phyloP scores from a whole-genome alignment of 2,797 vertebrate species.

The Oceanodroma leucorhoa region DNA sequence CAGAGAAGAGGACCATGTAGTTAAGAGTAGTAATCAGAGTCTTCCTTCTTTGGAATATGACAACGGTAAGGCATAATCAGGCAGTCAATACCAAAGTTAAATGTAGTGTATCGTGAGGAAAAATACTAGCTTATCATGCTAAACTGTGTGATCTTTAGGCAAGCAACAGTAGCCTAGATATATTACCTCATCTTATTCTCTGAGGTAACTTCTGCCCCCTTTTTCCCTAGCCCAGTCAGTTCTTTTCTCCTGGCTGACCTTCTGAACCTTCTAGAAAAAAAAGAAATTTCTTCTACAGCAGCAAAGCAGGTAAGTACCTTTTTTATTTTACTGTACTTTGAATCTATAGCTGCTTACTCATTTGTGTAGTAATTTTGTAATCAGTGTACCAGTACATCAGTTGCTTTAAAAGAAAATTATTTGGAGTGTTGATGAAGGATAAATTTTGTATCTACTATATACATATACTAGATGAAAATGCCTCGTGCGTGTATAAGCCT shows the following conservation, averaged over 20 bases:
- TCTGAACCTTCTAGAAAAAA: conserved; percentile 85
- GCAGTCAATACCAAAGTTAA: not conserved
- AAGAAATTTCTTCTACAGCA: conserved; percentile 85
- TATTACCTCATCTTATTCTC: not conserved
- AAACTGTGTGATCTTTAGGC: not conserved
- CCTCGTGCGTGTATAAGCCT: not conserved
- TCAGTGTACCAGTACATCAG: not conserved
- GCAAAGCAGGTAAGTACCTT: conserved; percentile 85
- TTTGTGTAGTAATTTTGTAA: not conserved
- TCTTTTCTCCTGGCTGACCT: conserved; percentile 84
- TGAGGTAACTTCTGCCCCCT: not conserved
- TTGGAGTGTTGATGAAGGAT: not conserved
- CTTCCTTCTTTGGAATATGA: not conserved
- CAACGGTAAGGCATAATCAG: not conserved
- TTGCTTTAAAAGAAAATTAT: not conserved
- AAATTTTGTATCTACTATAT: not conserved
- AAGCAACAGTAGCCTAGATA: not conserved
- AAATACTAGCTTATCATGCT: not conserved
- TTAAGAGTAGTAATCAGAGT: not conserved
- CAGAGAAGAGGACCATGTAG: not conserved
- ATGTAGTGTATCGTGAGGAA: not conserved
- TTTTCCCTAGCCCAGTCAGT: conserved; percentile 80
- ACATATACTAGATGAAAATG: not conserved
- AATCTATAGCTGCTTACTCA: not conserved
- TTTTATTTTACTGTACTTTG: not conserved